Evolutionary conservation across 92 coral and sea anemone species (phyloP).

Genomic region (Paragorgia papillata): DNA sequence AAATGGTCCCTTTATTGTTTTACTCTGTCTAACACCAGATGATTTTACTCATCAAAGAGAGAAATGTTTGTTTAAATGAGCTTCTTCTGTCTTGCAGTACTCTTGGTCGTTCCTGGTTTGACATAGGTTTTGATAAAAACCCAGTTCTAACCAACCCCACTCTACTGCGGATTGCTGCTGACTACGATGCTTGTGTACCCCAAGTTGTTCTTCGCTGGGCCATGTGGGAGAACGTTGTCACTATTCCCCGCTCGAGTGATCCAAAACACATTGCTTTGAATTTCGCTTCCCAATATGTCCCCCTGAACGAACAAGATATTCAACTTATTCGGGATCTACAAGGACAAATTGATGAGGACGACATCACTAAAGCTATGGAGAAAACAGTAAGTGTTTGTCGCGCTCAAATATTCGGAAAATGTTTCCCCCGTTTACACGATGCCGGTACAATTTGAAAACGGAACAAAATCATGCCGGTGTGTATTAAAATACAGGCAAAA

Average conservation of each 20-base stretch:
- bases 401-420: too few relatives aligned
- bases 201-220: slow-evolving; percentile 94
- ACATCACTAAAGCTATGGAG: slow-evolving; percentile 47
- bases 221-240: slow-evolving; percentile 69
- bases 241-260: slow-evolving; percentile 81
- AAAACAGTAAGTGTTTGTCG: slow-evolving; percentile 14
- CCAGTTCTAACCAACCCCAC: slow-evolving; percentile 79
- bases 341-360: slow-evolving; percentile 67
- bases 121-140: slow-evolving; percentile 72
- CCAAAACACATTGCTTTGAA: slow-evolving; percentile 88
- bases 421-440: too few relatives aligned
- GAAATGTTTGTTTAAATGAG: too few relatives aligned
- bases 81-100: too few relatives aligned
- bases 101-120: slow-evolving; percentile 77
- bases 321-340: slow-evolving; percentile 65
- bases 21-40: too few relatives aligned
- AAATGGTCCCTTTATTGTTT: too few relatives aligned
- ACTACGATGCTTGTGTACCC: slow-evolving; percentile 76
- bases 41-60: too few relatives aligned
- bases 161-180: slow-evolving; percentile 63
- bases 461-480: too few relatives aligned
- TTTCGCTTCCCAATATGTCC: slow-evolving; percentile 75
- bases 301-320: slow-evolving; percentile 61
- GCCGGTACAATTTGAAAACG: too few relatives aligned
- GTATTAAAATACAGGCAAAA: too few relatives aligned